Base-by-base conservation (phyloP, 2,113 vertebrate species). In the Trichechus manatus region DNA sequence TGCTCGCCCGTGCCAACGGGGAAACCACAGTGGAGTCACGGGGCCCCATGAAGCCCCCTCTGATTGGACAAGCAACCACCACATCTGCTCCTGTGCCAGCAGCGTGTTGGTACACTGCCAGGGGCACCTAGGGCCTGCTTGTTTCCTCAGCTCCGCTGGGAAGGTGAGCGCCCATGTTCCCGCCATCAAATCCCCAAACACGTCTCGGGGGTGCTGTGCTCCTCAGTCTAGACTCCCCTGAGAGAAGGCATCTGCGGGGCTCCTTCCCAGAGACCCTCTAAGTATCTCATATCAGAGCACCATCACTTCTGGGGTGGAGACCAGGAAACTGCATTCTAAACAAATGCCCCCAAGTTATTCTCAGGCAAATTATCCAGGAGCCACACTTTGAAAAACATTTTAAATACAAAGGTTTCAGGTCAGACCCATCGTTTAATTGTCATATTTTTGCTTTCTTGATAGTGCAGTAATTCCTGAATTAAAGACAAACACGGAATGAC, bases 91-190 rank as follows among this genome's bases (percentile, higher is more conserved):
- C 33, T 63, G 10, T 15, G 15, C 68, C 42, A 27, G 11, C 17
- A 64, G 22, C 25, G 31, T 31, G 2, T 22, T 29, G 53, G 53
- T 2, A 36, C 2, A 6, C 70, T 0, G 17, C 17, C 22, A 50
- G 4, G 31, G 36, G 8, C 10, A 44, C 25, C 17, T 1, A 20
- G 63, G 9, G 39, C 36, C 29, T 27, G 25, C 39, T 42, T n/a
- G 25, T 77, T 29, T 77, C 39, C 74, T 77, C 9, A 44, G 25
- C 27, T 44, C 47, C 11, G 17, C 42, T 0, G 6, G 14, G 17
- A 4, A 14, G 33, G 17, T 6, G 25, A 14, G 11, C 25, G 5
- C 22, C 0, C 0, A 9, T 1, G 11, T 75, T 42, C 22, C 27
- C 29, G 89, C 63, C n/a, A 22, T 15, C 50, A 14, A n/a, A 39